These are phyloP conservation scores for Scrobipalpa costella DNA, from an alignment of 2,888 invertebrate genomes.

Conservation along the genomic window DNA sequence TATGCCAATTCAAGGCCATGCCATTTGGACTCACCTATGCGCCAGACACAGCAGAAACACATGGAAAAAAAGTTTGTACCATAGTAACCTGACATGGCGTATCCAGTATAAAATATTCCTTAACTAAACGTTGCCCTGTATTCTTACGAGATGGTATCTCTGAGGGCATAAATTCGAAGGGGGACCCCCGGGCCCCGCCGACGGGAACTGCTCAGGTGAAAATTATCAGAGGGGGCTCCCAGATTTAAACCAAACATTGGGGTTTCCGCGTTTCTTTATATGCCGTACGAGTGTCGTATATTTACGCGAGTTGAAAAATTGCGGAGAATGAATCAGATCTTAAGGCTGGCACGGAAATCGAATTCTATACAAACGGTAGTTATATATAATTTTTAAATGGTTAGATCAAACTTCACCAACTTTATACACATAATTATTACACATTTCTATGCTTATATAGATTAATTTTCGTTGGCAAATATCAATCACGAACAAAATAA, in stretches of 20 bases:
- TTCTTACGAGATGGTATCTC: conserved; percentile 73
- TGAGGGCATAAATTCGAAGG: conserved; percentile 66
- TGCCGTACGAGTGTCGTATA: not conserved
- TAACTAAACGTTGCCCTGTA: conserved; percentile 52
- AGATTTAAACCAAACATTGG: conserved; percentile 74
- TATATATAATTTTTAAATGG: not conserved
- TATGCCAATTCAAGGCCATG: too few species aligned
- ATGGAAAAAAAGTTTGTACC: too few species aligned
- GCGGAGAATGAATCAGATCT: not conserved
- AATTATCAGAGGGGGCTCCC: conserved; percentile 73
- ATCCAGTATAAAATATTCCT: not conserved
- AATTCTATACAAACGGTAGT: too few species aligned
- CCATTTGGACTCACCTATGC: too few species aligned
- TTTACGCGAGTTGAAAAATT: conserved; percentile 7
- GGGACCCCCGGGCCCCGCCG: conserved; percentile 43
- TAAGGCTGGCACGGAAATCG: too few species aligned
- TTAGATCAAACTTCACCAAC: too few species aligned
- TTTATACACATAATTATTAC: too few species aligned
- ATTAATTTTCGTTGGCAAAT: too few species aligned
- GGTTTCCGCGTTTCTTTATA: conserved; percentile 24
- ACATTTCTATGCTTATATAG: too few species aligned
- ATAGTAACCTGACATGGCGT: not conserved
- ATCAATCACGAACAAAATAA: too few species aligned
- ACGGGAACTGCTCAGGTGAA: conserved; percentile 67
- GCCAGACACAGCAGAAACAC: too few species aligned